These are phyloP conservation scores for Galbula dea DNA, from an alignment of 2,113 vertebrate species.

Conservation along the genomic window DNA sequence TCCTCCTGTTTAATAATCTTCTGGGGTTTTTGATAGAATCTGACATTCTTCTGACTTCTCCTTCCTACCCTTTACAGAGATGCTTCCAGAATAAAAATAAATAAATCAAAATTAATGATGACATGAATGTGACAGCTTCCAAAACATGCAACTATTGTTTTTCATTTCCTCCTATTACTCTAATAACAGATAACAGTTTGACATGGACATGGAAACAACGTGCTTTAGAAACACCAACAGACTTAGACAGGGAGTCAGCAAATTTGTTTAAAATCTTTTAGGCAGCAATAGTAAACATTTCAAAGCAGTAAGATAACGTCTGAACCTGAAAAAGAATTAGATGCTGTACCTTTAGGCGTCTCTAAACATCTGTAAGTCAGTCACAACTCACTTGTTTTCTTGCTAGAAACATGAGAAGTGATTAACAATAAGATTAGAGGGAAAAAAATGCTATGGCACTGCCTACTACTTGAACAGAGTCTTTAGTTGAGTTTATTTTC, in stretches of 20 bases:
- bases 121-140: constrained; percentile 9
- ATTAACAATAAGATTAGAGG: not conserved
- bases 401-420: not conserved
- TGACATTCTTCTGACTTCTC: constrained; percentile 31
- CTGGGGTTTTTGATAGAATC: not conserved
- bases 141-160: not conserved
- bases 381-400: not conserved
- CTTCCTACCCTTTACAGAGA: not conserved
- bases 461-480: not conserved
- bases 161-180: not conserved
- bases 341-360: not conserved
- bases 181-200: not conserved
- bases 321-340: constrained; percentile 5
- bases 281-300: not conserved
- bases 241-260: not conserved
- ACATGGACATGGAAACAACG: not conserved
- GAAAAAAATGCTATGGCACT: not conserved
- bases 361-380: not conserved
- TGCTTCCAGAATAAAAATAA: not conserved
- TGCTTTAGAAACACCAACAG: not conserved
- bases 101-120: constrained; percentile 30
- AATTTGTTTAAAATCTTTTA: not conserved
- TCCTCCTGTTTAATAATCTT: not conserved
- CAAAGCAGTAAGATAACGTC: not conserved
- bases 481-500: not conserved